Evolutionary conservation across 2,797 vertebrate genomes (phyloP), one percentile per base, ranked within the genome.

Genomic region (Oophaga sylvatica): DNA sequence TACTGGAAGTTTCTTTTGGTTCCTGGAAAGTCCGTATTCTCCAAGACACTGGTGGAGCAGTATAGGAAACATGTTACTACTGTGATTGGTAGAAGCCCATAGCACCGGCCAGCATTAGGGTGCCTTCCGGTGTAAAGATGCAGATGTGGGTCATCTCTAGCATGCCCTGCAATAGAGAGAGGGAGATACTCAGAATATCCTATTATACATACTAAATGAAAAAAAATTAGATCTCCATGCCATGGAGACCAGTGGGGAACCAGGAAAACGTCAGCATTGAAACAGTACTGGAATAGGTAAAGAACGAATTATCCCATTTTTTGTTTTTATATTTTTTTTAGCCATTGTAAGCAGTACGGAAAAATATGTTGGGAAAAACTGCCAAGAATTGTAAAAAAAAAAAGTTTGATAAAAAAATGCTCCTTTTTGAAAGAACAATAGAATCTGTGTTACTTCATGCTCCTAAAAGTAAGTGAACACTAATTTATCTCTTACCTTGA

Each of bases 61-160:
- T 31, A 35, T 31, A 7, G 5, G 56, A 2, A 7, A 20, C 5
- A 67, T 48, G 22, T 63, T 26, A 35, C 4, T 53, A 57, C 26
- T 60, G 12, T 62, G 68, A 60, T 60, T 73, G 67, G 45, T 78
- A 65, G 20, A 73, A 29, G 13, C 90, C 88, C 0, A 83, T 88
- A 13, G 93, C 87, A 81, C 91, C 93, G 59, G 90, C 89, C 45
- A 92, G 89, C 13, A 92, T 20, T 31, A 93, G 91, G 17, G 87
- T 87, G 7, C 91, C 90, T 0, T 89, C 53, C 0, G 89, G 86
- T 67, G 91, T 92, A 90, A 94, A 94, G 63, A 80, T 73, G 16
- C 92, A 93, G 6, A 82, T 7, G 0, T 91, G 91, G 48, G 90
- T 89, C 15, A 90, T 80, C 0, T 91, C 91, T 59, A 84, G 19